phyloP scores from a whole-genome alignment of 1,140 invertebrate genomes.

The Nasonia longicornis region DNA sequence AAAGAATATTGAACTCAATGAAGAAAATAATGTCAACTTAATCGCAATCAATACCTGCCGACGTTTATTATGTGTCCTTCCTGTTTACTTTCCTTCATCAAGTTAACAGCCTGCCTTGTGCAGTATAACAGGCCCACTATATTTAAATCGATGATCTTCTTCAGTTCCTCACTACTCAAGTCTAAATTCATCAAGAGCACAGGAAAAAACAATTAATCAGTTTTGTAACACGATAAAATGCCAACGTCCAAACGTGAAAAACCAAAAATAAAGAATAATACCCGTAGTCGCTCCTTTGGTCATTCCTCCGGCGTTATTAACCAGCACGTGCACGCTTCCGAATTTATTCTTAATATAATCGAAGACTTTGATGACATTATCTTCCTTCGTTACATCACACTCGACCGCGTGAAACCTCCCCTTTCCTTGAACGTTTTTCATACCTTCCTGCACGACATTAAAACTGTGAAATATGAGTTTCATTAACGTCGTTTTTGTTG shows the following conservation, averaged over 20 bases:
- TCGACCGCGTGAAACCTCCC: constrained; percentile 38
- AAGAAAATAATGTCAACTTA: background rate
- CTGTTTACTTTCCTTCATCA: constrained; percentile 11
- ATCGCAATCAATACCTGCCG: constrained; percentile 26
- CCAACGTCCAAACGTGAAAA: background rate
- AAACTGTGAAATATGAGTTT: background rate
- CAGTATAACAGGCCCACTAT: constrained; percentile 25
- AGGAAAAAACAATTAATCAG: background rate
- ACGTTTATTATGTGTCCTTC: constrained; percentile 42
- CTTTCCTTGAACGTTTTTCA: constrained; percentile 15
- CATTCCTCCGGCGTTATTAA: constrained; percentile 29
- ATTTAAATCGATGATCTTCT: constrained; percentile 25
- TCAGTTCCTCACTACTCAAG: background rate
- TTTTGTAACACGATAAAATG: background rate
- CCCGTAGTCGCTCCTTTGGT: constrained; percentile 1
- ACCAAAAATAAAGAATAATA: background rate
- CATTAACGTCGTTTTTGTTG: background rate
- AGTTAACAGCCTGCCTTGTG: constrained; percentile 21
- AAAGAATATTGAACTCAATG: background rate
- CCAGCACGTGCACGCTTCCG: constrained; percentile 26
- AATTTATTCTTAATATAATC: constrained; percentile 24
- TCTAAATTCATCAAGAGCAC: constrained; percentile 10
- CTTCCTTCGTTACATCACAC: constrained; percentile 38
- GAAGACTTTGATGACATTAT: constrained; percentile 27
- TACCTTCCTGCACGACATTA: constrained; percentile 13